Conservation (phyloP, 2,797 vertebrate species). For the Chloroceryle inda region DNA sequence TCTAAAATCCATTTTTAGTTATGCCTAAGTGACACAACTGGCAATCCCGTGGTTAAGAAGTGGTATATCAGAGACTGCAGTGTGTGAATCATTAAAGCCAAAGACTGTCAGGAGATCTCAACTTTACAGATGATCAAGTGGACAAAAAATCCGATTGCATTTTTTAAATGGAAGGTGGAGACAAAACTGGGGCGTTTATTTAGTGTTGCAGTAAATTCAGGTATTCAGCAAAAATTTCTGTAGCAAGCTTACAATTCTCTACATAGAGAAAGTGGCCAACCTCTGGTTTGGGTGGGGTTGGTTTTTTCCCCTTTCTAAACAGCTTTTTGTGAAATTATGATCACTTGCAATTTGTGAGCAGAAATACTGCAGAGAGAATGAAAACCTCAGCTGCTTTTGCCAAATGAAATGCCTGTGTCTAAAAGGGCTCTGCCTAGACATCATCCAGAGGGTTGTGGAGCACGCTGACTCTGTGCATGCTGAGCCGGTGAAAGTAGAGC, state of each 20-base stretch:
- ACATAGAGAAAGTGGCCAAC: neutral
- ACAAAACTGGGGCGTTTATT: neutral
- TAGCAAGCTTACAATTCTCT: neutral
- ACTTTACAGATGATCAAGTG: rapidly evolving
- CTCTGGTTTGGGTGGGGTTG: neutral
- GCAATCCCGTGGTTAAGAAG: neutral
- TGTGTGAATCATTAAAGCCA: neutral
- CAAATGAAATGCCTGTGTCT: neutral
- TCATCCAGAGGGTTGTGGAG: neutral
- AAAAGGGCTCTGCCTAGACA: neutral
- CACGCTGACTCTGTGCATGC: rapidly evolving
- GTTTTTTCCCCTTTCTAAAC: neutral
- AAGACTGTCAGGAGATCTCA: rapidly evolving
- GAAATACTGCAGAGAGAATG: neutral
- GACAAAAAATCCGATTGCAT: neutral
- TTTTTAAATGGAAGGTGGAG: neutral
- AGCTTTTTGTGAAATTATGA: neutral
- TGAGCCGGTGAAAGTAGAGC: neutral
- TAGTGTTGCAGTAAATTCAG: neutral
- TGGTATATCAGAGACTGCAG: neutral
- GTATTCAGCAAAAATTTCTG: neutral
- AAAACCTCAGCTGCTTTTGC: constrained; percentile 29
- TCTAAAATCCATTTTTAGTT: neutral
- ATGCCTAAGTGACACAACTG: neutral
- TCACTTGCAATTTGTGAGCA: neutral